Percentiles rank a stretch among this genome's conserved stretches.
Conservation (phyloP, 2,113 vertebrate genomes). For the Calyptommatus sinebrachiatus region DNA sequence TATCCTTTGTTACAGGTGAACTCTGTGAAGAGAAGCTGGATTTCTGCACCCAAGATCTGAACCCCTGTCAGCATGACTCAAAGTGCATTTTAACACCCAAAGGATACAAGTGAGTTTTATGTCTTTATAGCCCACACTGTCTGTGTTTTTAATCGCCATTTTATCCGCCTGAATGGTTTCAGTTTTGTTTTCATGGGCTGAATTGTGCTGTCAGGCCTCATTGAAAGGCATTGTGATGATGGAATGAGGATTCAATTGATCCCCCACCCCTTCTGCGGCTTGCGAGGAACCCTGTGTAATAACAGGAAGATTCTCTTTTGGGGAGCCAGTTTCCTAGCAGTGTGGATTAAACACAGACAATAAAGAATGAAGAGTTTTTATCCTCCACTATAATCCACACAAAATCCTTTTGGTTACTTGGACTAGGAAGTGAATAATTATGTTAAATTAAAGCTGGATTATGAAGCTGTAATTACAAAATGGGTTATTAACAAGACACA, state of each 20-base stretch:
- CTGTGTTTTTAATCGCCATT: not conserved
- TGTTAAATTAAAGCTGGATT: conserved; percentile 46
- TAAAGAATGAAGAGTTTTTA: not conserved
- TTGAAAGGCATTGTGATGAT: conserved; percentile 7
- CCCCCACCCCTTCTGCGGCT: not conserved
- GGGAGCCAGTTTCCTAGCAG: conserved; percentile 18
- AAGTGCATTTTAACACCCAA: conserved; percentile 91
- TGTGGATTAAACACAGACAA: conserved; percentile 30
- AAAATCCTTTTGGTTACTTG: conserved; percentile 24
- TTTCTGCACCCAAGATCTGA: conserved; percentile 92
- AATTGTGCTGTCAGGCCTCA: conserved; percentile 20
- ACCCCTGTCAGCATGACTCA: conserved; percentile 93
- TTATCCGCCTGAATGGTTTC: not conserved
- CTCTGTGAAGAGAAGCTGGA: conserved; percentile 96
- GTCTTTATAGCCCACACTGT: not conserved
- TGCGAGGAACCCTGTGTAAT: conserved; percentile 10
- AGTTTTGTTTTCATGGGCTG: not conserved
- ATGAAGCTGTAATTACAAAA: conserved; percentile 49
- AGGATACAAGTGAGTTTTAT: conserved; percentile 88
- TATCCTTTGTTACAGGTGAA: conserved; percentile 79
- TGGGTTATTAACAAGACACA: conserved; percentile 43
- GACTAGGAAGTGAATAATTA: conserved; percentile 45
- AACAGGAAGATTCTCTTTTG: conserved; percentile 9
- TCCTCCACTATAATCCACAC: not conserved
- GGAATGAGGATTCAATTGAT: not conserved